Evolutionary conservation across 2,113 vertebrate species (phyloP), one percentile per base, ranked within the genome.

Genomic region (Anguilla japonica): DNA sequence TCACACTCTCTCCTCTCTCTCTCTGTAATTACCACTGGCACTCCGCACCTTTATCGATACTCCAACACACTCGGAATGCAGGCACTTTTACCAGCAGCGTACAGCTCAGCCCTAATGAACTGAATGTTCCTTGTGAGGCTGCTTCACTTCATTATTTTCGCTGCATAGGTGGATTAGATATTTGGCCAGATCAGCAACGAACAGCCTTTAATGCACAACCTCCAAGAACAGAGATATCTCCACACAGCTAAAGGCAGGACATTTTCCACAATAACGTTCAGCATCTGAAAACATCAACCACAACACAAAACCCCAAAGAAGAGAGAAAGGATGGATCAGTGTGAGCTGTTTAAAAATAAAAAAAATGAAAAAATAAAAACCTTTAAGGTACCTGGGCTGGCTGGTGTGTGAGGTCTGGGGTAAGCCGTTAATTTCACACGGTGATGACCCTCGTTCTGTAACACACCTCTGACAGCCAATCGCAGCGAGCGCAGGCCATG

Each of bases 381-480:
- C 22, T 3, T n/a, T 29, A 7, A 53, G 40, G 71, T 79, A 22
- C 56, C 82, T 57, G 40, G 34, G 63, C 43, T 22, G 78, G n/a
- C 46, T 7, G 50, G 2, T 26, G 43, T 14, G 13, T 39, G 22
- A 26, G 18, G 16, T 20, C 11, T 39, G 41, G 3, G 34, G 78
- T 20, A 85, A 81, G 43, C 75, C 15, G 16, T 43, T 81, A 80
- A 79, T 84, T 82, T 29, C 60, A 71, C 78, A 80, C 29, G 56
- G 83, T 26, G 46, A 18, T 34, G 1, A 86, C 46, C 81, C 79
- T 63, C 60, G 20, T 56, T 81, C 53, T 86, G 15, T 15, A 63
- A 85, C 80, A 84, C 87, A 85, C 83, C 87, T 71, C 80, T 81
- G 87, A 82, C 87, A 75, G 56, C 26, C 41, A 5, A 39, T 15